These are phyloP conservation scores for Rhabdomys pumilio DNA, from an alignment of 2,797 vertebrate species.

Conservation along the genomic window DNA sequence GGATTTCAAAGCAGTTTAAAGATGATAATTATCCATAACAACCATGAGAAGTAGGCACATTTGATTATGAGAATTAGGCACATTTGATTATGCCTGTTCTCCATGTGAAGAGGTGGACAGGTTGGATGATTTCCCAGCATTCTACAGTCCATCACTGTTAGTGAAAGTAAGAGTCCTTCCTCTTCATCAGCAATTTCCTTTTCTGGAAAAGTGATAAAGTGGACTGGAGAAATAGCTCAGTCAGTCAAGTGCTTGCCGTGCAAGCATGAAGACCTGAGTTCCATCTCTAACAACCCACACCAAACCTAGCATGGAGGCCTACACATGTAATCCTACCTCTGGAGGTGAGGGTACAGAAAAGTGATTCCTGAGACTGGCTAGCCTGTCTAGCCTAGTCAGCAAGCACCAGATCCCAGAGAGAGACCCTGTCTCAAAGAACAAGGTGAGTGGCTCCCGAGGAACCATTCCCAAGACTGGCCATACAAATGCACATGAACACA, in stretches of 20 bases:
- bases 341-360: neutral
- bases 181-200: neutral
- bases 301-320: too few species aligned
- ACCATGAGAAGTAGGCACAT: neutral
- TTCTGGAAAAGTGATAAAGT: slow-evolving; percentile 32
- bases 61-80: neutral
- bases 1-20: slow-evolving; percentile 69
- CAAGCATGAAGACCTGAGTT: neutral
- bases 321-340: neutral
- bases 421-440: neutral
- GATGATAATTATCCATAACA: slow-evolving; percentile 56
- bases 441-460: neutral
- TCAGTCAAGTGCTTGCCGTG: neutral
- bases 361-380: neutral
- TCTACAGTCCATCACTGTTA: neutral
- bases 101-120: neutral
- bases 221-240: neutral
- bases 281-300: neutral
- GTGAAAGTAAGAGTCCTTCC: neutral
- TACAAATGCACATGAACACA: neutral
- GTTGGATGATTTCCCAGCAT: slow-evolving; percentile 23
- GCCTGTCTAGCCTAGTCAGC: neutral
- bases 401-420: neutral
- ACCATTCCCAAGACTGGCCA: neutral
- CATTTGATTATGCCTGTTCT: slow-evolving; percentile 42